A percentile compares a stretch with the other conserved stretches of the same genome.
Conservation (phyloP, 2,113 vertebrate genomes). For the Glaucidium brasilianum region DNA sequence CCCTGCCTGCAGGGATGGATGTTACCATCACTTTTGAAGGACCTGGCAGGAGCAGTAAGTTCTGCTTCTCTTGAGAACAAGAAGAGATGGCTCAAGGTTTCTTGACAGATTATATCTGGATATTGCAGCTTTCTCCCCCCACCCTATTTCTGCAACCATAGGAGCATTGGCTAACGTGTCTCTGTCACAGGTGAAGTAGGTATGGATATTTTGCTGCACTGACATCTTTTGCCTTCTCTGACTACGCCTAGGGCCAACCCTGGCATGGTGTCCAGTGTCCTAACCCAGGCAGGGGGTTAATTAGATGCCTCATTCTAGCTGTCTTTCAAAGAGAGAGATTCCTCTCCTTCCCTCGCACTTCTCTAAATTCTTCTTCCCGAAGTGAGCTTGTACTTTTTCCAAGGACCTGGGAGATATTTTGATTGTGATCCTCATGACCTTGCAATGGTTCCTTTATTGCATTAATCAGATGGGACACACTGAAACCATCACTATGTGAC, state of each 20-base stretch:
- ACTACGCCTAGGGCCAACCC: neutral
- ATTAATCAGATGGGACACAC: neutral
- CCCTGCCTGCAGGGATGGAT: neutral
- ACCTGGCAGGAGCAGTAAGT: rapidly evolving
- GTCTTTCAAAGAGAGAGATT: neutral
- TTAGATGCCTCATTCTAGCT: neutral
- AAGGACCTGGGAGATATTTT: neutral
- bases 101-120: neutral
- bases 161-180: neutral
- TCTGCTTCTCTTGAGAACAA: neutral
- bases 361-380: neutral
- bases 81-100: neutral
- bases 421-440: neutral
- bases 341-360: neutral
- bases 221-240: neutral
- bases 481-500: neutral
- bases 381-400: neutral
- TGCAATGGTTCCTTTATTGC: neutral
- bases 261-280: neutral
- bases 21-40: neutral
- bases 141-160: neutral
- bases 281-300: neutral
- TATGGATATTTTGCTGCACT: neutral
- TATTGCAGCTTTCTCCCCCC: neutral
- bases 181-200: neutral